A percentile compares a stretch with the other conserved stretches of the same genome.
Evolutionary conservation across 2,888 invertebrate species (phyloP).

Genomic region (Tipula confusa): DNA sequence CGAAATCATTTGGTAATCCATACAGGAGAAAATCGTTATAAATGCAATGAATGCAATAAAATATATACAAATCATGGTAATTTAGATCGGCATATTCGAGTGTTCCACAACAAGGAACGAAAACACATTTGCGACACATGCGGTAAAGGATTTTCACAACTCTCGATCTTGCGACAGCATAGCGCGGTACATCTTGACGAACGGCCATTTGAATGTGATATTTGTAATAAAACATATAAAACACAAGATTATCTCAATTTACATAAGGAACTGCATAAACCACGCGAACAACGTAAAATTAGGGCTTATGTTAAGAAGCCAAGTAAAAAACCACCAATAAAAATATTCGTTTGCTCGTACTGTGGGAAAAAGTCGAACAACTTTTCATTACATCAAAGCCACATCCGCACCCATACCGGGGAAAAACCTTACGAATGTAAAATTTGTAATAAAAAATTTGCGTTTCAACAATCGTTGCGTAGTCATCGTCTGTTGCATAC

Average conservation of each 20-base stretch:
- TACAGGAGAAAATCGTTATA: conserved; percentile 27
- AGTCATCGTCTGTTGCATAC: conserved; percentile 36
- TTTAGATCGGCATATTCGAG: conserved; percentile 36
- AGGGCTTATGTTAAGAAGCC: conserved; percentile 26
- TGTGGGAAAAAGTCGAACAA: conserved; percentile 35
- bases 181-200: conserved; percentile 34
- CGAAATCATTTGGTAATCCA: conserved; percentile 35
- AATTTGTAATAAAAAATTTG: conserved; percentile 35
- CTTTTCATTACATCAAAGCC: conserved; percentile 33
- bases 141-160: conserved; percentile 35
- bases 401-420: conserved; percentile 35
- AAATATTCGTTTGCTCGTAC: conserved; percentile 33
- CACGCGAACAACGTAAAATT: conserved; percentile 32
- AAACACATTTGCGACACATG: conserved; percentile 34
- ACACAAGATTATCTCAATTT: conserved; percentile 35
- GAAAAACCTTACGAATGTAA: conserved; percentile 36
- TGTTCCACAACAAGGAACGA: conserved; percentile 35
- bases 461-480: conserved; percentile 35
- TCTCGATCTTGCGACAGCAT: conserved; percentile 33
- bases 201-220: conserved; percentile 35
- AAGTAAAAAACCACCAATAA: neutral
- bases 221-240: conserved; percentile 36
- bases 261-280: conserved; percentile 36
- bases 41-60: conserved; percentile 35
- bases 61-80: conserved; percentile 36